phyloP scores from a whole-genome alignment of 2,113 vertebrate genomes.

The Plecturocebus donacophilus region DNA sequence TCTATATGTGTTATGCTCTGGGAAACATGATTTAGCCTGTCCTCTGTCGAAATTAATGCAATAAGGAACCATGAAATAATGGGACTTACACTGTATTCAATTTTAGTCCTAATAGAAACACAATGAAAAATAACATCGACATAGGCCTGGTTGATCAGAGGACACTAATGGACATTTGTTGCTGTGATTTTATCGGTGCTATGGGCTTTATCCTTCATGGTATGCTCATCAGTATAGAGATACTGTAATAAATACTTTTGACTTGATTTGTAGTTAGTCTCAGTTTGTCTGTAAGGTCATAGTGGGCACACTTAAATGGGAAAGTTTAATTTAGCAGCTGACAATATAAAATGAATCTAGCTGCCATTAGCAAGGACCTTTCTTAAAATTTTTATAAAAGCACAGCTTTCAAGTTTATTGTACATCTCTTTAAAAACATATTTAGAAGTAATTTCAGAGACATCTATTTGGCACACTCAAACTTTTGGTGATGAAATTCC shows the following conservation, averaged over 20 bases:
- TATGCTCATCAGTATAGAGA: constrained; percentile 14
- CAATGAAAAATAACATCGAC: constrained; percentile 71
- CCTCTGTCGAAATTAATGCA: constrained; percentile 75
- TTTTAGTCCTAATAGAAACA: constrained; percentile 79
- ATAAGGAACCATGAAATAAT: constrained; percentile 81
- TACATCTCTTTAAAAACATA: background rate
- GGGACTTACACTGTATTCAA: constrained; percentile 77
- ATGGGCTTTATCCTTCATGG: constrained; percentile 35
- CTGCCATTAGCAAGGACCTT: background rate
- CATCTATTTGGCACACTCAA: background rate
- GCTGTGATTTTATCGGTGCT: constrained; percentile 46
- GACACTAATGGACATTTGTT: constrained; percentile 72
- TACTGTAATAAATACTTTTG: constrained; percentile 12
- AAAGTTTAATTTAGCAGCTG: constrained; percentile 21
- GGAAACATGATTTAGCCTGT: constrained; percentile 77
- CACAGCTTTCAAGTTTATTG: background rate
- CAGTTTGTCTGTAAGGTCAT: constrained; percentile 34
- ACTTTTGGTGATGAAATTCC: constrained; percentile 34
- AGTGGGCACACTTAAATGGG: background rate
- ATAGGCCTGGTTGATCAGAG: constrained; percentile 56
- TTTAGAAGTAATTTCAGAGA: constrained; percentile 14
- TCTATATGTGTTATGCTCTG: constrained; percentile 72
- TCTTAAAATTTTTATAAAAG: constrained; percentile 12
- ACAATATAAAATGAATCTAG: constrained; percentile 24
- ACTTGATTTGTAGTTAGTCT: constrained; percentile 47